Base-by-base conservation (phyloP, 2,113 vertebrate species). In the Alexandromys fortis region DNA sequence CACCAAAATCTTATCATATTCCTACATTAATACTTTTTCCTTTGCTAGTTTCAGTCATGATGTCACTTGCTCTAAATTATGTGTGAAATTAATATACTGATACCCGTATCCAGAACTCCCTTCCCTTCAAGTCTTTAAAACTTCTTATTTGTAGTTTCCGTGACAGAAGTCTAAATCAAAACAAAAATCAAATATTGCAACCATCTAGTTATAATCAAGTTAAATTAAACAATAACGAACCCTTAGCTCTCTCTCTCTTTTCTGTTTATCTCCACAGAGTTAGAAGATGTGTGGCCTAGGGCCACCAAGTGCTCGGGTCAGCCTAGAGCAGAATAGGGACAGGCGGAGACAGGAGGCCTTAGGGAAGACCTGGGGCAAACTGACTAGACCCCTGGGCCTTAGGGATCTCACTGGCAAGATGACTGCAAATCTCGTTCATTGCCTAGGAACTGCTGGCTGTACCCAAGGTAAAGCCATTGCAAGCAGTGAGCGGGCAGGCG, bases 61-160 rank as follows among this genome's bases (percentile, higher is more conserved):
- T 38, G 58, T 85, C 65, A 85, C 19, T 96, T 83, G 28, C 58
- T 86, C 72, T 47, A 78, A 95, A 95, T 93, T 63, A 73, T 47
- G 7, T 91, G 30, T 38, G 70, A 94, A 95, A 83, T 82, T 38
- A 55, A 14, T 85, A 86, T 42, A 42, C 26, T 78, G 47, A 26
- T 4, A 2, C 28, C 33, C 89, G 90, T 65, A 33, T 72, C 24
- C 24, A 61, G 52, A 97, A 86, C 3, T 86, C 8, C 1, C 70
- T 75, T 90, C 73, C 22, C 49, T 90, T 85, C 75, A 76, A 65
- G 70, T 93, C 92, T 81, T 6, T 52, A 72, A 76, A 91, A 70
- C 21, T 49, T 5, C 88, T 47, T 89, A 49, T 86, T 83, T 58
- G 24, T 90, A 86, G 89, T 65, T 24, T 58, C 38, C 13, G 13